Evolutionary conservation across 1,140 invertebrate genomes (phyloP), one percentile per base, ranked within the genome.

Genomic region (Phymorhynchus buccinoides): DNA sequence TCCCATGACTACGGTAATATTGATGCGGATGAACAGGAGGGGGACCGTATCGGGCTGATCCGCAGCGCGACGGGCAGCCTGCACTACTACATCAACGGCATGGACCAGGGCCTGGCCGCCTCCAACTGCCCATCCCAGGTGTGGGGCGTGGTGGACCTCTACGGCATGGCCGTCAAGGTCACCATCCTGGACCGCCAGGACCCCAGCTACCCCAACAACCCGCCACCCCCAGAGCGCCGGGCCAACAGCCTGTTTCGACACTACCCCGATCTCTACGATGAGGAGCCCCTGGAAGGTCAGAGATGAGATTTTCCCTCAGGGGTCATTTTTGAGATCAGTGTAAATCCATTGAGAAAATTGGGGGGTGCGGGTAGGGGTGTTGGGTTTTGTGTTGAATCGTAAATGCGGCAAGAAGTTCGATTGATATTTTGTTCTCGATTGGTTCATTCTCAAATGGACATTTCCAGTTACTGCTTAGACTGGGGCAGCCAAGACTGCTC

Each of bases 141-240:
- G 12, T 93, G 93, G 93, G 93, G 92, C 1, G 93, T 93, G 14
- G 92, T 93, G n/a, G 93, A 93, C 84, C 89, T 93, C 1, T 93
- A 93, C 86, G 93, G 93, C 18, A 93, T 98, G 97, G 98, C 97
- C 37, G 97, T 98, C 0, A 98, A 98, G 94, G 96, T 97, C 27
- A 92, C 89, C 73, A 92, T 93, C 35, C 82, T 91, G 16, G 91
- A 93, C 81, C 85, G 89, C 62, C 88, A 87, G 44, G 90, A 91
- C 80, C 89, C 89, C 32, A 88, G 86, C 66, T 90, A 91, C 48
- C 85, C 86, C 66, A 89, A 87, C 83, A 85, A 86, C 41, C 83
- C 83, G 30, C 86, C 82, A 48, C 86, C 71, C 9, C 83, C 83
- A 30, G 85, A 80, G 18, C 87, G 85, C 37, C 85, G 86, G 52